Evolutionary conservation across 1,140 invertebrate species (phyloP).

Genomic region (Megalopta genalis): DNA sequence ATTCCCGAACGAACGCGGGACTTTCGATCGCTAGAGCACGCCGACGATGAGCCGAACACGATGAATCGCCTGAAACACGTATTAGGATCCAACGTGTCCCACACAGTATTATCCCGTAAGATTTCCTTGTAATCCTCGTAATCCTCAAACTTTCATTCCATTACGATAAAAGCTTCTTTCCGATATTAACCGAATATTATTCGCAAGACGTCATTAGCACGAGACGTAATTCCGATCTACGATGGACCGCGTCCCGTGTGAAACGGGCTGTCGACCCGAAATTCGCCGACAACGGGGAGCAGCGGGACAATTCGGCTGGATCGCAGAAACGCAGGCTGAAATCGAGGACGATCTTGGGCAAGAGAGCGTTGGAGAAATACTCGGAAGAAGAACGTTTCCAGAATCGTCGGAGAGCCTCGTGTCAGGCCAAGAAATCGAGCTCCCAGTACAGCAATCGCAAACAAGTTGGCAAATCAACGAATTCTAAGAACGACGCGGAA

Average conservation of each 20-base stretch:
- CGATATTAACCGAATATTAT: not conserved
- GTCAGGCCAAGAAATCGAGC: not conserved
- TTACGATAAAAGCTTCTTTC: not conserved
- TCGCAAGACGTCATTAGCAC: not conserved
- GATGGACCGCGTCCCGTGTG: no score
- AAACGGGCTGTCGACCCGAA: not conserved
- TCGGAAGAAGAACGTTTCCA: no score
- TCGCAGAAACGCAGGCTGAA: slow-evolving; percentile 5
- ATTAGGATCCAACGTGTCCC: slow-evolving; percentile 38
- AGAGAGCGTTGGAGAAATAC: slow-evolving; percentile 7
- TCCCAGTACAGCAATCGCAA: accelerated
- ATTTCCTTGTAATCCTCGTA: not conserved
- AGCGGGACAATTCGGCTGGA: not conserved
- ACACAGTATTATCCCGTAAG: slow-evolving; percentile 55
- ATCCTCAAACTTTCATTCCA: no score
- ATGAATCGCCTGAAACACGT: slow-evolving; percentile 66
- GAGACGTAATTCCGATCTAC: not conserved
- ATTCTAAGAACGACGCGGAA: not conserved
- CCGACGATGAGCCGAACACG: not conserved
- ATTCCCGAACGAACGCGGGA: not conserved
- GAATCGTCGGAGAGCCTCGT: not conserved
- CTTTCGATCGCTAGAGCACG: not conserved
- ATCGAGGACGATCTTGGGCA: not conserved
- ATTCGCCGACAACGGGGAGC: not conserved
- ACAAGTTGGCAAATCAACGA: no score